Conservation (phyloP, 2,797 vertebrate species). For the Heterohyrax brucei region DNA sequence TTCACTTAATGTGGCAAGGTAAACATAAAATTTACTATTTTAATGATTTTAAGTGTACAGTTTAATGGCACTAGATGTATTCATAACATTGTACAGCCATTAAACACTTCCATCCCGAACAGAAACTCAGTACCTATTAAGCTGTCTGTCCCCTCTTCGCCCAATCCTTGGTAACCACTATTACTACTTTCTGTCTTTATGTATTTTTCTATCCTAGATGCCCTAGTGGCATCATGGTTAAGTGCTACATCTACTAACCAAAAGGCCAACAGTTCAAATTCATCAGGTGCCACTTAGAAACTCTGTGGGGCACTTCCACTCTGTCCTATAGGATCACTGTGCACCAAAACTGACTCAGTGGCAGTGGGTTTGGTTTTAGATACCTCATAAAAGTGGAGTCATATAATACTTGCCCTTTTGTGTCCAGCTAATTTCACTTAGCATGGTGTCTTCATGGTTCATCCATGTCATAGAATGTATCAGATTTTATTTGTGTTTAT, state of each 20-base stretch:
- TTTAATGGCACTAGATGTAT: background rate
- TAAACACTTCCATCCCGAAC: background rate
- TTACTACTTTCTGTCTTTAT: background rate
- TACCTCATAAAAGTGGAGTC: background rate
- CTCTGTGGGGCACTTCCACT: no score
- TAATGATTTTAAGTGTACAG: background rate
- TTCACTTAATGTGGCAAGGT: background rate
- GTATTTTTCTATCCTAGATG: background rate
- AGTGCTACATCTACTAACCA: no score
- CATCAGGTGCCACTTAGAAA: no score
- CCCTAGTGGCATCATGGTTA: no score
- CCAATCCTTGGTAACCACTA: background rate
- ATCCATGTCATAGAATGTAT: background rate
- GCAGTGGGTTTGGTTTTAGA: background rate
- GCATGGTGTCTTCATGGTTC: background rate
- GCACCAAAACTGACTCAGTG: no score
- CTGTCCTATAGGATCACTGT: no score
- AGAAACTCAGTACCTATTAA: background rate
- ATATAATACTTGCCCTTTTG: background rate
- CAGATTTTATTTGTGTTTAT: background rate
- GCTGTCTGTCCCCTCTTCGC: background rate
- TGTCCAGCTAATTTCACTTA: background rate
- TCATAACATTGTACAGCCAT: background rate
- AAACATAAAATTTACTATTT: background rate
- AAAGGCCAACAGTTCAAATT: no score